Evolutionary conservation across 2,888 invertebrate genomes (phyloP).

Genomic region (Polietes domitor): DNA sequence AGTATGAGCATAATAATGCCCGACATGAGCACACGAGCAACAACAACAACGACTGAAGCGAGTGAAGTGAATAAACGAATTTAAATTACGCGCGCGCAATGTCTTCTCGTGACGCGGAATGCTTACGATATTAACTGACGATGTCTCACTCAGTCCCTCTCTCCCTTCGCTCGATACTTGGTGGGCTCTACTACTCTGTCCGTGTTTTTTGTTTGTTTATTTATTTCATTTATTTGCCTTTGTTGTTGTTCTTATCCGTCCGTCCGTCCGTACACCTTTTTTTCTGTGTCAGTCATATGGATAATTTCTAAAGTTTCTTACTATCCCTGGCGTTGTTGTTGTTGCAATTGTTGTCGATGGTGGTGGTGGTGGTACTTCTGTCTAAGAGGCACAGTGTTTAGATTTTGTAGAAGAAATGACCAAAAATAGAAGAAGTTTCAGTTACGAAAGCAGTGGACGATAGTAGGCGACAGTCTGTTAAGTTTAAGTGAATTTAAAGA

Average conservation of each 20-base stretch:
- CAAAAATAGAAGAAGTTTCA: too few relatives aligned
- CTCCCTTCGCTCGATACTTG: neutral
- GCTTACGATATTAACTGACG: constrained; percentile 19
- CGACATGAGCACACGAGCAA: neutral
- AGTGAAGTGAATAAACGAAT: constrained; percentile 48
- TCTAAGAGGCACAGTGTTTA: neutral
- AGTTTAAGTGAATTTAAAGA: too few relatives aligned
- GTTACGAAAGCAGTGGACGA: too few relatives aligned
- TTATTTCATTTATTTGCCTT: constrained; percentile 31
- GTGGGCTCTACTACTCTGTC: constrained; percentile 4
- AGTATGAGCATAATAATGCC: neutral
- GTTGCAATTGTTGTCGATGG: constrained; percentile 12
- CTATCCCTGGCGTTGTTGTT: constrained; percentile 33
- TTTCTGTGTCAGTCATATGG: constrained; percentile 64
- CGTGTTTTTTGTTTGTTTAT: constrained; percentile 43
- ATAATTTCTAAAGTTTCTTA: constrained; percentile 56
- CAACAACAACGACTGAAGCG: constrained; percentile 20
- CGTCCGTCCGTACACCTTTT: constrained; percentile 33
- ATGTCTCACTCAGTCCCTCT: neutral
- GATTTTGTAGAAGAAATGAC: neutral
- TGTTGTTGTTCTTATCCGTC: constrained; percentile 44
- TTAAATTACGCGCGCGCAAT: constrained; percentile 65
- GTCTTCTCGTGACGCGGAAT: constrained; percentile 40
- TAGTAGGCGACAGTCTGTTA: too few relatives aligned
- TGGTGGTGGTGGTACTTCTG: neutral